Evolutionary conservation across 2,888 invertebrate genomes (phyloP), one percentile per base, ranked within the genome.

Genomic region (Drosophila mulleri): DNA sequence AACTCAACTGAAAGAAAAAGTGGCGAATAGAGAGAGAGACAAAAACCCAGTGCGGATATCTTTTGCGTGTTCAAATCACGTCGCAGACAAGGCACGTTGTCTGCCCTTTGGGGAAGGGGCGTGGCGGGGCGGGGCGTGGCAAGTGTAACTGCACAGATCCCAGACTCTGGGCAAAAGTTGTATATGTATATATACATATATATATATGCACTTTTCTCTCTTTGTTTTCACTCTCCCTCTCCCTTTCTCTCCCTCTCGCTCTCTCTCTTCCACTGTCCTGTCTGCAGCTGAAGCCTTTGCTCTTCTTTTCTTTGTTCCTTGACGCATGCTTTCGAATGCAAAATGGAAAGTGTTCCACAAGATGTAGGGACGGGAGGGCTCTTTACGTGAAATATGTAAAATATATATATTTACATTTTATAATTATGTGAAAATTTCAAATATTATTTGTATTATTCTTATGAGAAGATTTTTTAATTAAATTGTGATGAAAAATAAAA

Each of bases 1-100:
- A 75, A 54, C 79, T 65, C 65, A 63, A 70, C 59, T 47, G 70
- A 84, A 79, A 71, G 81, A 82, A 83, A 82, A 76, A 79, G 80
- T 84, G 80, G 53, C 81, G 57, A 61, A 60, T 57, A 61, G 67
- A 65, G 20, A 65, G 20, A 23, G 54, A 65, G 54, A 71, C 59
- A 61, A 62, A 71, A 67, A 70, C 29, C 66, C 64, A 63, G 63
- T 68, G 66, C 77, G 74, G 82, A 83, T 83, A 73, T 88, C 41
- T 82, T 73, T 83, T 88, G 71, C 86, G 81, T 72, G 83, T 83
- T 75, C 88, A 69, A 83, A 86, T 86, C 86, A 83, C 83, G 88
- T 88, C 67, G 80, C 82, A 83, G 82, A 86, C 82, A 67, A 47
- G 74, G 65, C 83, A 81, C 75, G 84, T 79, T 65, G 67, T 67